Evolutionary conservation across 2,888 invertebrate species (phyloP).

Genomic region (Aphodius granarius): DNA sequence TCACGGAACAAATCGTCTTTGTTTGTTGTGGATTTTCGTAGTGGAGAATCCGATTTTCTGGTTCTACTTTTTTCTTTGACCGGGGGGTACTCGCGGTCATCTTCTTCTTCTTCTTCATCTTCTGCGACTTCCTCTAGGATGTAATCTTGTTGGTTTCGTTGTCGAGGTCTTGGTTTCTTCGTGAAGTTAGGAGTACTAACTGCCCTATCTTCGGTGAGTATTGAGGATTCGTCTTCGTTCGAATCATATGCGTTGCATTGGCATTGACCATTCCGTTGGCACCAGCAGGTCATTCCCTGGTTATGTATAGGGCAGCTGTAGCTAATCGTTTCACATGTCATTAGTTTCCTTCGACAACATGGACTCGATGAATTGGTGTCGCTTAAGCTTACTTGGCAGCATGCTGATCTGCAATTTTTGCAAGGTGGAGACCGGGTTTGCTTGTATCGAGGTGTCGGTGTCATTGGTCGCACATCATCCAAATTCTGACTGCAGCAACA

Average conservation of each 20-base stretch:
- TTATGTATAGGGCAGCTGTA: background rate
- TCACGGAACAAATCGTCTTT: background rate
- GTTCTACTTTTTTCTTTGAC: background rate
- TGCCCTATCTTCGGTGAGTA: background rate
- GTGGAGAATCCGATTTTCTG: background rate
- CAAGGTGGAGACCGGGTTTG: background rate
- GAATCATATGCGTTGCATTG: too few species aligned
- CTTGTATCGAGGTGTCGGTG: background rate
- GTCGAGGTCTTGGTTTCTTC: too few species aligned
- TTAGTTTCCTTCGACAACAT: background rate
- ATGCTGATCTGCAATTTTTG: background rate
- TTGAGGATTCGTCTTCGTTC: background rate
- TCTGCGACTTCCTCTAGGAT: too few species aligned
- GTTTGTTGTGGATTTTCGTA: background rate
- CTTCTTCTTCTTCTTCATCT: too few species aligned
- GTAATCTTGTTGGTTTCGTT: too few species aligned
- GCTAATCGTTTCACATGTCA: conserved; percentile 1
- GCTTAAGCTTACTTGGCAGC: background rate
- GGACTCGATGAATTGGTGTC: background rate
- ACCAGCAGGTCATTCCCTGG: background rate
- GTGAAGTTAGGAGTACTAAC: background rate
- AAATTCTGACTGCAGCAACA: background rate
- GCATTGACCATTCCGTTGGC: background rate
- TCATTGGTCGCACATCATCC: background rate
- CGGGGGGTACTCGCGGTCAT: background rate